Evolutionary conservation across 2,888 invertebrate species (phyloP), one percentile per base, ranked within the genome.

Genomic region (Andrena hattorfiana): DNA sequence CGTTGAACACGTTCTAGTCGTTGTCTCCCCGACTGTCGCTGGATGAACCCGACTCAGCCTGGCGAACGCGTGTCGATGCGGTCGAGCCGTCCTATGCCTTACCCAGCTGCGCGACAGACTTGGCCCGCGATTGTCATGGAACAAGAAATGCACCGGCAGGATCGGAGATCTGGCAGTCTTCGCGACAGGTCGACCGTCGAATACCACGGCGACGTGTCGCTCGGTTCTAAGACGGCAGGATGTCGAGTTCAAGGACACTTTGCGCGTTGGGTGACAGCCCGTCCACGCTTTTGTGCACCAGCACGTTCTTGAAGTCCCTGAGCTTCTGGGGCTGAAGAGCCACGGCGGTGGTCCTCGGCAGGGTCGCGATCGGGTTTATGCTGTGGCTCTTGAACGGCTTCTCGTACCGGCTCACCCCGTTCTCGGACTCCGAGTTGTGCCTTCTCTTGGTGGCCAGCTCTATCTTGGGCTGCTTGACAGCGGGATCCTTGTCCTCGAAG

Each of bases 401-500:
- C 8, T 92, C 93, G 69, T 76, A 87, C 7, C 78, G 84, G 76
- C 91, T 90, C 32, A 92, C 91, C 0, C 92, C 91, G 32, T 93
- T 93, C 35, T 93, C 94, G 2, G 93, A 94, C 64, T 93, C 94
- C 3, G 94, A 94, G 49, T 93, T 94, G 71, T 93, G 92, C n/a
- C 93, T 85, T 48, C 92, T 85, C 69, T 94, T 94, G 0, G 82
- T 64, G 0, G 77, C 49, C 0, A 89, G 70, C 32, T 90, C 89
- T 1, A 83, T 60, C 13, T 73, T 78, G 2, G 88, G 77, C 68
- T 86, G 85, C 51, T 80, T 83, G 0, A 70, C 28, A 5, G 83
- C 77, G 54, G 86, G 66, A 35, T 90, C 86, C 23, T 79, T 87
- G 63, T 92, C 93, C 32, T 94, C 93, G 63, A 87, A 89, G 51